Conservation (phyloP, 2,797 vertebrate genomes). For the Dallia pectoralis region DNA sequence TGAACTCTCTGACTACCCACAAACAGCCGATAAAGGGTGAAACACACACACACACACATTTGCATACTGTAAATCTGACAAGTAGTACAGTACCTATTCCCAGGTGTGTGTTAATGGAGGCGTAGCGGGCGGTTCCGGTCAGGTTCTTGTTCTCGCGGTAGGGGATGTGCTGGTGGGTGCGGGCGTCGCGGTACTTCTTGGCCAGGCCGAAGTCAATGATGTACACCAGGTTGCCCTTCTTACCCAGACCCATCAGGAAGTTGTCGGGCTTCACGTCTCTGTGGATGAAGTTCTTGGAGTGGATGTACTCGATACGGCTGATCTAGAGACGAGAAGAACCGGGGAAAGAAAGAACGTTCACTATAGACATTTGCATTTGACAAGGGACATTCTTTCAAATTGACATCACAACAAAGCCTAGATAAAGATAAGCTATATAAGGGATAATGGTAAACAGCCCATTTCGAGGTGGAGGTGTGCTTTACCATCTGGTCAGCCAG, state of each 20-base stretch:
- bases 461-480: neutral
- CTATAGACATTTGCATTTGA: neutral
- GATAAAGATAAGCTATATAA: neutral
- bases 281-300: constrained; percentile 99
- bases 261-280: constrained; percentile 97
- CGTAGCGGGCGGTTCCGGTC: constrained; percentile 94
- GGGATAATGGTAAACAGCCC: neutral
- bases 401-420: neutral
- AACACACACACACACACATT: neutral
- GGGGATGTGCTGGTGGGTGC: constrained; percentile 97
- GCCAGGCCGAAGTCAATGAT: constrained; percentile 97
- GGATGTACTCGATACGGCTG: constrained; percentile 96
- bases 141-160: constrained; percentile 98
- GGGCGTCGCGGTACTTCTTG: constrained; percentile 95
- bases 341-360: neutral
- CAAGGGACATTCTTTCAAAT: neutral
- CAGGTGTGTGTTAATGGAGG: constrained; percentile 97
- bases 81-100: constrained; percentile 83
- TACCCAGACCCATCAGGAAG: constrained; percentile 96
- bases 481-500: constrained; percentile 97
- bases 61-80: neutral
- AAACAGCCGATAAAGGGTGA: neutral
- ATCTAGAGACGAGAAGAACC: constrained; percentile 75
- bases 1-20: constrained; percentile 7
- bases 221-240: constrained; percentile 96